Evolutionary conservation across 2,113 vertebrate species (phyloP).

Genomic region (Okapia johnstoni): DNA sequence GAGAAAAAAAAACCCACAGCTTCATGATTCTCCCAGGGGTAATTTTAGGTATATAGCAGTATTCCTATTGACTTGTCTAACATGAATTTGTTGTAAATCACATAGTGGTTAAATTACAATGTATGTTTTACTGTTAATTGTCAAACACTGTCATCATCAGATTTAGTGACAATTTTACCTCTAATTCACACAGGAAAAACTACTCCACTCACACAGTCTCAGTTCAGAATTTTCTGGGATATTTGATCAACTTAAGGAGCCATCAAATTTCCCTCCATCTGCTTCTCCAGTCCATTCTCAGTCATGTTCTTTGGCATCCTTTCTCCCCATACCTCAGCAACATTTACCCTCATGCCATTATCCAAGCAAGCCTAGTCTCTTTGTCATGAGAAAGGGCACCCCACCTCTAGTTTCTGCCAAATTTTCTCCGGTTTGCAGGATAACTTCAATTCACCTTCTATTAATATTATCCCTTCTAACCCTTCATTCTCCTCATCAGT

Average conservation of each 20-base stretch:
- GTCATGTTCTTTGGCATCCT: not conserved
- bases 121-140: not conserved
- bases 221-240: not conserved
- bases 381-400: not conserved
- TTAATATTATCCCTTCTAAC: not conserved
- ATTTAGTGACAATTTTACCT: not conserved
- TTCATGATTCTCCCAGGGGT: not conserved
- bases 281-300: not conserved
- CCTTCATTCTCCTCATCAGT: not conserved
- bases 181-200: not conserved
- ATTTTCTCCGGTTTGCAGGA: not conserved
- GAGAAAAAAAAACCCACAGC: not conserved
- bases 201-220: not conserved
- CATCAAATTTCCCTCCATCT: not conserved
- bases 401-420: not conserved
- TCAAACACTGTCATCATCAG: not conserved
- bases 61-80: not conserved
- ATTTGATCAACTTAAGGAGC: not conserved
- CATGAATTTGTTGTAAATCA: not conserved
- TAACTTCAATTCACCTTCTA: not conserved
- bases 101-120: not conserved
- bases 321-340: not conserved
- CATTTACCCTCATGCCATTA: not conserved
- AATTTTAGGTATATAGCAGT: not conserved
- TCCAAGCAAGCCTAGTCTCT: not conserved